Evolutionary conservation across 1,140 invertebrate genomes (phyloP), one percentile per base, ranked within the genome.

Genomic region (Bombus ignitus): DNA sequence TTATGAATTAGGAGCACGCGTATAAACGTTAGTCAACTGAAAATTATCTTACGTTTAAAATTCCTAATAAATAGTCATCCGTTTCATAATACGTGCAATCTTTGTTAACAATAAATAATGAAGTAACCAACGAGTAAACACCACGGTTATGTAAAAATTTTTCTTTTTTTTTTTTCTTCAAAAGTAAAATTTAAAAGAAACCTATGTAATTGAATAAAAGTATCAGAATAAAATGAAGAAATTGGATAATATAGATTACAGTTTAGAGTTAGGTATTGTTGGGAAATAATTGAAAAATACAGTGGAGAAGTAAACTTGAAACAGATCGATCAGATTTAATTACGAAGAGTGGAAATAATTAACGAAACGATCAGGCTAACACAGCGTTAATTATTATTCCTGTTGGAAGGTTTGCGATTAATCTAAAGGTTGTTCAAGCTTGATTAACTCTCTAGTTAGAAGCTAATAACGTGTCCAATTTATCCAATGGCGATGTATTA

Each of bases 391-490:
- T 76, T 76, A 76, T 57, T 57, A 57, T 37, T 57, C 74, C 74
- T 47, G 25, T 1, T 76, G 74, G 74, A 75, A 75, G 32, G 74
- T 76, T 57, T 57, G 9, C 74, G 47, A 76, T 76, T 76, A 76
- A 76, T 76, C 74, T 59, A 76, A 76, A 76, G 47, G 47, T 57
- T 37, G 47, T 37, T 76, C 47, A 18, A 37, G 47, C 44, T 76
- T 76, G 74, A 76, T 76, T 76, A 76, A 57, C 47, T 76, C 59
- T 57, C 74, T 32, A 76, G 47, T 47, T 76, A 37, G 44, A 44
- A 37, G 32, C 32, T 76, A 76, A 76, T 76, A 76, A 76, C 74
- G 47, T 57, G 35, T 76, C 53, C 47, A 76, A 76, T 76, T 76
- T 76, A 57, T 57, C 15, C 74, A 57, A 76, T 35, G 72, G 44